phyloP scores from a whole-genome alignment of 2,888 invertebrate genomes.

The Pilophorus perplexus region DNA sequence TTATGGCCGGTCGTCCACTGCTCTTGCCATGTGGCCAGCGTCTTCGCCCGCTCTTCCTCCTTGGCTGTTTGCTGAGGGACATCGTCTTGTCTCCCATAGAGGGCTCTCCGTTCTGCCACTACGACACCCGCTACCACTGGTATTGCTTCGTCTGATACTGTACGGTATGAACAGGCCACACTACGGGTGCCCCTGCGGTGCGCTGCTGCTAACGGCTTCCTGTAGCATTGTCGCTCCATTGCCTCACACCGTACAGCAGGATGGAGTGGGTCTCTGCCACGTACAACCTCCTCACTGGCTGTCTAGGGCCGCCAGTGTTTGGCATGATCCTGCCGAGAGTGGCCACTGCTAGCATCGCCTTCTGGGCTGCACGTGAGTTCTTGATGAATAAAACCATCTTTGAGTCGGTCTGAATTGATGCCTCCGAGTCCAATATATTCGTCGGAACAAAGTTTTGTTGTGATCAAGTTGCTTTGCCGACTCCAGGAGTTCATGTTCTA shows the following conservation, averaged over 20 bases:
- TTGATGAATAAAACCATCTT: no score
- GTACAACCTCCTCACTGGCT: background rate
- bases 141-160: conserved; percentile 48
- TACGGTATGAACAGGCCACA: conserved; percentile 47
- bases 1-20: no score
- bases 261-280: conserved; percentile 7
- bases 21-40: conserved; percentile 43
- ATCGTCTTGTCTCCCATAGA: background rate
- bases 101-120: conserved; percentile 45
- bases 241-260: conserved; percentile 16
- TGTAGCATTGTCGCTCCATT: conserved; percentile 36
- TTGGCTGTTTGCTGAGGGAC: background rate
- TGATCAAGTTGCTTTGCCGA: no score
- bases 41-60: conserved; percentile 30
- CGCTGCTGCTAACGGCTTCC: conserved; percentile 42
- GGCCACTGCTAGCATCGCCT: conserved; percentile 41
- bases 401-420: no score
- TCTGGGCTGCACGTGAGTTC: conserved; percentile 35
- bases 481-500: no score
- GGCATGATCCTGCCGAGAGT: conserved; percentile 47
- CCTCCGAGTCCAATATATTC: no score
- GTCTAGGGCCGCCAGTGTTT: no score
- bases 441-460: no score
- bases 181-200: conserved; percentile 47
- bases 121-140: conserved; percentile 49